phyloP scores from a whole-genome alignment of 2,797 vertebrate species.

The Anabas testudineus region DNA sequence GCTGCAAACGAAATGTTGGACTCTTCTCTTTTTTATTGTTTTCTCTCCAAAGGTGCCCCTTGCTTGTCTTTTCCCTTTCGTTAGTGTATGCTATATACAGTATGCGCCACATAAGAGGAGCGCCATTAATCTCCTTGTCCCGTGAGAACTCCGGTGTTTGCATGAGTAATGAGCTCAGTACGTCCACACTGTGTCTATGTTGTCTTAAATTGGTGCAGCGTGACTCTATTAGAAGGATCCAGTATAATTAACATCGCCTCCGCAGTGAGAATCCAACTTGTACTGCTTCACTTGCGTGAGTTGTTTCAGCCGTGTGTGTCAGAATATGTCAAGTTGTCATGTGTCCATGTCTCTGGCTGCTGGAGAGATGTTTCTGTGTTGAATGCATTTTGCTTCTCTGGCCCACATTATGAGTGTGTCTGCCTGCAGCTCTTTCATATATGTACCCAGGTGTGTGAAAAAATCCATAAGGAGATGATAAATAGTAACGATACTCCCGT shows the following conservation, averaged over 20 bases:
- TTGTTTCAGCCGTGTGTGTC: conserved; percentile 18
- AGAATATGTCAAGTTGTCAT: not conserved
- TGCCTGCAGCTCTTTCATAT: conserved; percentile 13
- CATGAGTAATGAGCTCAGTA: conserved; percentile 77
- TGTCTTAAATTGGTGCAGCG: conserved; percentile 78
- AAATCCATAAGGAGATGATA: conserved; percentile 49
- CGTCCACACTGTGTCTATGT: conserved; percentile 61
- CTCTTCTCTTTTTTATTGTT: conserved; percentile 17
- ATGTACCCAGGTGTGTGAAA: conserved; percentile 45
- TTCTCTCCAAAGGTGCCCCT: conserved; percentile 3
- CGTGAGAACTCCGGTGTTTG: conserved; percentile 69
- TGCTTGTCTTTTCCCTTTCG: conserved; percentile 20
- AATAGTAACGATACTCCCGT: conserved; percentile 46
- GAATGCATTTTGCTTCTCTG: conserved; percentile 3
- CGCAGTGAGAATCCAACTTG: conserved; percentile 22
- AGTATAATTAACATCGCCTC: conserved; percentile 70
- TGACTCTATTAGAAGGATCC: conserved; percentile 75
- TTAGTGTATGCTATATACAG: conserved; percentile 12
- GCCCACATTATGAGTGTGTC: not conserved
- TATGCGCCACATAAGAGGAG: conserved; percentile 56
- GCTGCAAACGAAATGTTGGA: conserved; percentile 6
- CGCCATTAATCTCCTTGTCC: conserved; percentile 74
- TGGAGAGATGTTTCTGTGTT: conserved; percentile 7
- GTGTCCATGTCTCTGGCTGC: not conserved
- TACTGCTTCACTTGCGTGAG: conserved; percentile 8